Evolutionary conservation across 2,888 invertebrate species (phyloP), one percentile per base, ranked within the genome.

Genomic region (Hipparchia sbordonii): DNA sequence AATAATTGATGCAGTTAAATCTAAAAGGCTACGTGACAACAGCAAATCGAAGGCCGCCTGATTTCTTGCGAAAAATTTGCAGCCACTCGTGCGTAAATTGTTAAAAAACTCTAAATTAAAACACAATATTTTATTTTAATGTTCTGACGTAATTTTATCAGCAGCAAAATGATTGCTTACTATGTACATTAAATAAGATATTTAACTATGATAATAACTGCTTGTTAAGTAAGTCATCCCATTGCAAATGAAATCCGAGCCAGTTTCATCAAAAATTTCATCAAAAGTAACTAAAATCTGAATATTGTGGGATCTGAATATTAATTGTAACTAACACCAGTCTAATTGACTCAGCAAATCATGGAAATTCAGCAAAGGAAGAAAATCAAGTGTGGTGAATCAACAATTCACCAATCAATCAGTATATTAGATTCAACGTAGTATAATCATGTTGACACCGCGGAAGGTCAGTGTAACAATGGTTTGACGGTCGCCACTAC

Each of bases 21-120:
- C 39, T 39, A 39, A 66, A 60, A 51, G 8, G 33, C 59, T 57
- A 65, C 59, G 72, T 67, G 65, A 72, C 77, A 59, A 60, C 39
- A 72, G 71, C 76, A 74, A 81, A 78, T 78, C 78, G 81, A 80
- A 81, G 81, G 81, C 66, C 76, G 74, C 13, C 13, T 65, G 67
- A 62, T 66, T 70, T 74, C 52, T 62, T 68, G 57, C 69, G 71
- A 76, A 76, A 73, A 67, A 61, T 51, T 65, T 63, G 13, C 45
- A 45, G 2, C 51, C 72, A 63, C 39, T 74, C 72, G 75, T 73
- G 76, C 76, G 71, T 75, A 62, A 59, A 56, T 69, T 68, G 8
- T 45, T n/a, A 45, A 45, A 9, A 61, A 62, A 69, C 1, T 12
- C 5, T 7, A 23, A 23, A 23, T 1, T 23, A 23, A 23, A 23